Percentiles rank a stretch among this genome's conserved stretches.
Conservation (phyloP, 2,888 invertebrate genomes). For the Oegoconia quadripuncta region DNA sequence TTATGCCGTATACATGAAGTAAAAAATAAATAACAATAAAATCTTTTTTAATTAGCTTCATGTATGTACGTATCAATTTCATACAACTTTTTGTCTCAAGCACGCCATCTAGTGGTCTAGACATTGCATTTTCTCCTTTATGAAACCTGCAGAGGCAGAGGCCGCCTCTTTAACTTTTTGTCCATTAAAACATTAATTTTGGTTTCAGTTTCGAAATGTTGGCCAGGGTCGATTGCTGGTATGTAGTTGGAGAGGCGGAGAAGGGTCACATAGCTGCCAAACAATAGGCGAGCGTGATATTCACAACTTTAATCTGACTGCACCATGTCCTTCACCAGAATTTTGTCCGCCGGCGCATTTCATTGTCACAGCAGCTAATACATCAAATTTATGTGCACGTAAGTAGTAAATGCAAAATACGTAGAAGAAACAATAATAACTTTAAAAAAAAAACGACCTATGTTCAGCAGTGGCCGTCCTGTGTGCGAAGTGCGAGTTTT, state of each 20-base stretch:
- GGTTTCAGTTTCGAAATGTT: constrained; percentile 69
- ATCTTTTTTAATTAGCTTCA: too few relatives aligned
- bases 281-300: constrained; percentile 58
- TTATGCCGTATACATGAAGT: too few relatives aligned
- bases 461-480: too few relatives aligned
- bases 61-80: too few relatives aligned
- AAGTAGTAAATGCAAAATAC: constrained; percentile 33
- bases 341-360: constrained; percentile 77
- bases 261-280: constrained; percentile 68
- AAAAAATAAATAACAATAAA: too few relatives aligned
- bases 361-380: constrained; percentile 65
- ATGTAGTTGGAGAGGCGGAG: constrained; percentile 77
- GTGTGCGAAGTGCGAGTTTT: too few relatives aligned
- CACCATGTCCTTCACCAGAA: constrained; percentile 65
- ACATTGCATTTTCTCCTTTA: too few relatives aligned
- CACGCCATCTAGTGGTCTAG: too few relatives aligned
- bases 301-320: constrained; percentile 67
- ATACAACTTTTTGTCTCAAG: too few relatives aligned
- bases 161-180: not conserved
- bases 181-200: not conserved
- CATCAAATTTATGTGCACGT: constrained; percentile 80
- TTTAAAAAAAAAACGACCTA: too few relatives aligned
- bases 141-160: too few relatives aligned
- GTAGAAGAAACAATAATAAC: too few relatives aligned
- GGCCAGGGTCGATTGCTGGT: constrained; percentile 76